These are phyloP conservation scores for Pocillopora damicornis DNA, from an alignment of 64 coral and sea anemone genomes.

Conservation along the genomic window DNA sequence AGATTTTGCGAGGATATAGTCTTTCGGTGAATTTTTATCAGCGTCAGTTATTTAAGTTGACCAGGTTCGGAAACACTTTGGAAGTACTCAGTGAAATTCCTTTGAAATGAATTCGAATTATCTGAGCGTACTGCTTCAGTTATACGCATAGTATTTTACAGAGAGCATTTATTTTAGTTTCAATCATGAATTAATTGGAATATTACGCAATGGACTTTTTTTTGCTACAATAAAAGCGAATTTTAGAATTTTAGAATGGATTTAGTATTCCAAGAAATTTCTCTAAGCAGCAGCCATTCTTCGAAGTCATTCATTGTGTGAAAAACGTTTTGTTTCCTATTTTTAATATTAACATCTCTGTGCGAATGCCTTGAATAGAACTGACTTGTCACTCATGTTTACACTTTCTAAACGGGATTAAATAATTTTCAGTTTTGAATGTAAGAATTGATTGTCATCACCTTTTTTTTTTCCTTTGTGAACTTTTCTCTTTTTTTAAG, in stretches of 20 bases:
- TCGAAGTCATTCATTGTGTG: too few relatives aligned
- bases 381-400: too few relatives aligned
- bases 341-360: neutral
- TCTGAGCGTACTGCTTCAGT: neutral
- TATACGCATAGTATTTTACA: neutral
- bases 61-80: neutral
- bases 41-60: neutral
- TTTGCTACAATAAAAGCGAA: neutral
- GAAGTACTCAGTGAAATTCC: neutral
- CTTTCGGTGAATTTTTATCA: neutral
- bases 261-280: neutral
- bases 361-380: neutral
- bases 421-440: too few relatives aligned
- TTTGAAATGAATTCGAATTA: neutral
- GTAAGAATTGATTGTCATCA: too few relatives aligned
- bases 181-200: neutral
- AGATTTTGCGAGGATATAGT: neutral
- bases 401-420: too few relatives aligned
- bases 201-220: neutral
- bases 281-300: neutral
- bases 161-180: neutral
- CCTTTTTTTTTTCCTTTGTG: too few relatives aligned
- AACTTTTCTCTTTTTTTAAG: too few relatives aligned
- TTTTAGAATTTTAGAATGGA: neutral
- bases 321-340: neutral